phyloP scores from a whole-genome alignment of 2,113 vertebrate genomes.

The Cyprinodon tularosa region DNA sequence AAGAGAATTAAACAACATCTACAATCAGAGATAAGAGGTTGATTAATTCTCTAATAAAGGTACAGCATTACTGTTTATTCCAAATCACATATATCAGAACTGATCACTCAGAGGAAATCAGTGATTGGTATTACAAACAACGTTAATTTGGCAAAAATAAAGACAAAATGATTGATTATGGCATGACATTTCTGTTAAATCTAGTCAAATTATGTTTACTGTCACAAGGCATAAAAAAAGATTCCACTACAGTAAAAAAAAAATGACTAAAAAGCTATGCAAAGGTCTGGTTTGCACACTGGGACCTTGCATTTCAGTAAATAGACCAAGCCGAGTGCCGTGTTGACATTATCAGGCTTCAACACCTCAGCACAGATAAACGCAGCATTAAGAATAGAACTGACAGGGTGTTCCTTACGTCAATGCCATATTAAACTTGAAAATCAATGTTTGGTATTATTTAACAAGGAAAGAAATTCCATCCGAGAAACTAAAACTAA shows the following conservation, averaged over 20 bases:
- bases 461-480: too few relatives aligned
- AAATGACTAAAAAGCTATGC: neutral
- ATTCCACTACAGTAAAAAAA: neutral
- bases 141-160: too few relatives aligned
- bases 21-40: neutral
- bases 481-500: neutral
- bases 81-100: too few relatives aligned
- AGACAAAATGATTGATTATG: too few relatives aligned
- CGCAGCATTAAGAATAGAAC: conserved; percentile 15
- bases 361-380: conserved; percentile 51
- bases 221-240: neutral
- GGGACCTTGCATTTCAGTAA: conserved; percentile 2
- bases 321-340: conserved; percentile 8
- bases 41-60: neutral
- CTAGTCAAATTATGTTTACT: neutral
- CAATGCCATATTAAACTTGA: neutral
- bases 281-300: neutral
- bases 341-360: conserved; percentile 1
- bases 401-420: conserved; percentile 3
- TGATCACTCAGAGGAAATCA: too few relatives aligned
- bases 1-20: neutral
- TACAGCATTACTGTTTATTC: conserved; percentile 12
- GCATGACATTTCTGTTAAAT: neutral
- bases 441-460: too few relatives aligned
- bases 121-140: too few relatives aligned